phyloP scores from a whole-genome alignment of 2,888 invertebrate species.

The Agrypnus murinus region DNA sequence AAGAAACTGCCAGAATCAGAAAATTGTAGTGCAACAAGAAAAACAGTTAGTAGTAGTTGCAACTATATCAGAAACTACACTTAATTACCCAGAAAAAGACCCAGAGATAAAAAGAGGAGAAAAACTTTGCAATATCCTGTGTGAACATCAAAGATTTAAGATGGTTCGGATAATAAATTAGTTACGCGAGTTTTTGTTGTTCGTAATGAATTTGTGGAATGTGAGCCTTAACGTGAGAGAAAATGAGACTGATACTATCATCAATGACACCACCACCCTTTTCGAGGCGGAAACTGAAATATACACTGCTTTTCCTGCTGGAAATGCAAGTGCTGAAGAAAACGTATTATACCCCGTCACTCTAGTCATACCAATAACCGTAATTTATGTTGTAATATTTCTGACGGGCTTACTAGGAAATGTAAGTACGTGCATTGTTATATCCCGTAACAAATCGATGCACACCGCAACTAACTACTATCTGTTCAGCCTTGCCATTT shows the following conservation, averaged over 20 bases:
- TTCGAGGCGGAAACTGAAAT: slow-evolving; percentile 3
- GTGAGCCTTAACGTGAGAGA: slow-evolving; percentile 10
- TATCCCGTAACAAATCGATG: slow-evolving; percentile 87
- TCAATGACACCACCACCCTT: slow-evolving; percentile 21
- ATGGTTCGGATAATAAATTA: slow-evolving; percentile 18
- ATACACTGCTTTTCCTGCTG: too few species aligned
- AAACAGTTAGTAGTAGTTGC: too few species aligned
- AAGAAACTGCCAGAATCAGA: too few species aligned
- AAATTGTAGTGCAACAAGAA: too few species aligned
- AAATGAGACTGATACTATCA: slow-evolving; percentile 38
- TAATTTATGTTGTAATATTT: slow-evolving; percentile 86
- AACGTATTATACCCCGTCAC: slow-evolving; percentile 38
- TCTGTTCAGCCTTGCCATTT: slow-evolving; percentile 88
- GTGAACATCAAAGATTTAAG: background rate
- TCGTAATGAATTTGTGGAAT: slow-evolving; percentile 39
- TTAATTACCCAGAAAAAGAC: too few species aligned
- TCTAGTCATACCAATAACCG: slow-evolving; percentile 81
- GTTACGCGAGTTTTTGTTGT: background rate
- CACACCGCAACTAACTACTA: slow-evolving; percentile 89
- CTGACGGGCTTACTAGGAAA: slow-evolving; percentile 88
- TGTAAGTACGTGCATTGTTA: slow-evolving; percentile 89
- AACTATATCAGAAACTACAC: too few species aligned
- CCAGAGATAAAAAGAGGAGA: too few species aligned
- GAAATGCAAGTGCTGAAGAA: slow-evolving; percentile 29
- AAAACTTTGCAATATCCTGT: too few species aligned